Base-by-base conservation (phyloP, 1,140 invertebrate species). In the Coptotermes formosanus region DNA sequence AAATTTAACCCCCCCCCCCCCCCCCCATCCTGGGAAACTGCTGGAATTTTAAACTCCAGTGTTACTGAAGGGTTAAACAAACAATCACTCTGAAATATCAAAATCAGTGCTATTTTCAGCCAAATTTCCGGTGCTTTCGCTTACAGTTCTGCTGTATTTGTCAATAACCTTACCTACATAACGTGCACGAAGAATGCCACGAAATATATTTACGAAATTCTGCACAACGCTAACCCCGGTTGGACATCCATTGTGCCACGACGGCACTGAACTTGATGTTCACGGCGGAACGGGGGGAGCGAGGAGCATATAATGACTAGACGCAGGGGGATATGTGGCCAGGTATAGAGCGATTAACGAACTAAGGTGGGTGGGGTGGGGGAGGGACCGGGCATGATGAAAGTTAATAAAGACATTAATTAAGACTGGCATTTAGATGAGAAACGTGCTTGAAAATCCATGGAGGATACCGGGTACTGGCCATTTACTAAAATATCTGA, bases 381-480 rank as follows among this genome's bases (percentile, higher is more conserved):
- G 81, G 21, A 44, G 82, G 44, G 32, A 23, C 2, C 43, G 86
- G 52, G 82, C 43, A 25, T 82, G 86, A 85, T 85, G 86, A 87
- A 87, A 85, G 85, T 87, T 86, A 86, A 86, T 86, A 86, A 86
- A 84, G 86, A 86, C 86, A 52, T 86, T 86, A 83, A 86, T 86
- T 86, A 86, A 86, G 86, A 84, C 86, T 69, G 86, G 83, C 86
- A 84, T 82, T 86, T 69, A 85, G 81, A 85, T 59, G 75, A 85
- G 85, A 16, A 82, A 48, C 64, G 48, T 43, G 82, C 48, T 83
- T 75, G 25, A 75, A 75, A 75, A 75, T 16, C 64, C 64, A 75
- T 75, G 64, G 64, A 75, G 64, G 64, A 30, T 75, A 75, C 25
- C 1, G 64, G 64, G 64, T 75, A 25, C 64, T n/a, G n/a, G 64